Evolutionary conservation across 2,888 invertebrate genomes (phyloP).

Genomic region (Deilephila elpenor): DNA sequence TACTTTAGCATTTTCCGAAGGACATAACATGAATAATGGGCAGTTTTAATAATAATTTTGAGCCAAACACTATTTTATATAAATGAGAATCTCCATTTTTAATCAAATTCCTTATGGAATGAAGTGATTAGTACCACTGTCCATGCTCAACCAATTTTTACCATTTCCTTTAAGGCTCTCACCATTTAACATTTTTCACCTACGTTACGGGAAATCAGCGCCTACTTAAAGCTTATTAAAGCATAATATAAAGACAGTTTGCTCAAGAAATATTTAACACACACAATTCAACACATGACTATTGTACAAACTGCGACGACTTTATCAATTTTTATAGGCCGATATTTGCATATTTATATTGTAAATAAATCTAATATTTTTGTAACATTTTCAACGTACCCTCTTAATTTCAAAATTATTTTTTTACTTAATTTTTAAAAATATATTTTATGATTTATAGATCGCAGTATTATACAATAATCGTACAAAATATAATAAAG

Average conservation of each 20-base stretch:
- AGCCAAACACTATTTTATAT: no score
- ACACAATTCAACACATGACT: conserved; percentile 23
- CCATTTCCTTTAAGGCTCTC: no score
- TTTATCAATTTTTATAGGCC: neutral
- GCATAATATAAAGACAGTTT: conserved; percentile 28
- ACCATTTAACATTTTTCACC: no score
- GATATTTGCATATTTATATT: neutral
- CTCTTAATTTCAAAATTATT: neutral
- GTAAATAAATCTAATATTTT: neutral
- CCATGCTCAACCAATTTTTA: no score
- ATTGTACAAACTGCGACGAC: conserved; percentile 1
- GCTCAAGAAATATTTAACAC: conserved; percentile 32
- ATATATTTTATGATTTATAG: neutral
- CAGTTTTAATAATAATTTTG: no score
- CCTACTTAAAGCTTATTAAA: neutral
- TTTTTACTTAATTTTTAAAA: no score
- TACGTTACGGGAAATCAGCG: neutral
- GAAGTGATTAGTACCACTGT: no score
- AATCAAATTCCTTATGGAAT: no score
- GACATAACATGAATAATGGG: no score
- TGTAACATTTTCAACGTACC: neutral
- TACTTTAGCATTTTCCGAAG: no score
- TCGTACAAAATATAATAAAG: neutral
- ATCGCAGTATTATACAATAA: conserved; percentile 18
- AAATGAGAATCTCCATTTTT: no score